These are phyloP conservation scores for Promerops cafer DNA, from an alignment of 2,113 vertebrate species.

Conservation along the genomic window DNA sequence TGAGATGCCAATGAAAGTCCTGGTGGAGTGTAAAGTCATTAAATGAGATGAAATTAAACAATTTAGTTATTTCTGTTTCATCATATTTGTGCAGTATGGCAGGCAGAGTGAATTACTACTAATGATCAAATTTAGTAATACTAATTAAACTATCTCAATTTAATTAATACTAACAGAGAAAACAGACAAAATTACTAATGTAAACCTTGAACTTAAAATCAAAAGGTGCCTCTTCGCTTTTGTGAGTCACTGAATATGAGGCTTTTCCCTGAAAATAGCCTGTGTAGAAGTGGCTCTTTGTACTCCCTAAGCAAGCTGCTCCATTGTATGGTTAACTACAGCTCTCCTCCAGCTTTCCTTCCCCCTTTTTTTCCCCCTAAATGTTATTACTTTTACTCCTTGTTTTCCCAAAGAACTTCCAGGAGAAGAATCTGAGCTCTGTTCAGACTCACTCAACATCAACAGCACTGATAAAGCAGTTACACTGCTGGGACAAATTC, in stretches of 20 bases:
- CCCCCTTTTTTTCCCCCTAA: accelerated
- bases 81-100: constrained; percentile 69
- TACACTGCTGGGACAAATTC: neutral
- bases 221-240: constrained; percentile 53
- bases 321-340: neutral
- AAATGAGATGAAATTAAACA: constrained; percentile 45
- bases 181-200: constrained; percentile 69
- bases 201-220: constrained; percentile 74
- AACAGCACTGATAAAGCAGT: neutral
- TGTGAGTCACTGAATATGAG: neutral
- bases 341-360: neutral
- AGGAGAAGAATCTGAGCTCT: neutral
- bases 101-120: constrained; percentile 70
- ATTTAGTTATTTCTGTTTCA: constrained; percentile 60
- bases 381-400: neutral
- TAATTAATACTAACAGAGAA: constrained; percentile 71
- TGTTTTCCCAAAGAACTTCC: neutral
- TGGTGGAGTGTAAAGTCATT: constrained; percentile 45
- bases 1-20: constrained; percentile 39
- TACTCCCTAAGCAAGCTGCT: neutral
- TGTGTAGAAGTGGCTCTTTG: constrained; percentile 16
- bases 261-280: constrained; percentile 21
- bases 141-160: constrained; percentile 70
- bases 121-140: constrained; percentile 70
- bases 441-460: neutral